Evolutionary conservation across 2,113 vertebrate genomes (phyloP), one percentile per base, ranked within the genome.

Genomic region (Albula glossodonta): DNA sequence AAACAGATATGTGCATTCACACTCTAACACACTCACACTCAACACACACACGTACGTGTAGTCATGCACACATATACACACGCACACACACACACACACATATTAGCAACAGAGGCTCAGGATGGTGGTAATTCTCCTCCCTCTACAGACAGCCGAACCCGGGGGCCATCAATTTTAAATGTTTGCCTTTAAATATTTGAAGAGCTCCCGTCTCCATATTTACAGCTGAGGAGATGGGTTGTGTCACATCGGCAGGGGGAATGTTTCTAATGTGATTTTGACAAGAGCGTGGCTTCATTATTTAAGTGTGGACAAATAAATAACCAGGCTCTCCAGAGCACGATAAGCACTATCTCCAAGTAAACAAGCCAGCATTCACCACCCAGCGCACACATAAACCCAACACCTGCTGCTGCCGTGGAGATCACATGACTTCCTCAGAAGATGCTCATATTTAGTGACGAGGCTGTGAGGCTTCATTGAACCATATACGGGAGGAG

Each of bases 81-180:
- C 31, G 5, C 53, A 77, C 53, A 51, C 25, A 83, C 83, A 87
- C 83, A 57, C n/a, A 70, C 25, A 11, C 31, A 66, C 60, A 77
- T 63, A 85, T 82, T 13, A 49, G 70, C 22, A 50, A 31, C 48
- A 74, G 22, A 25, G 70, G n/a, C 70, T 74, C 11, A 25, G 41
- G 7, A 48, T 19, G 22, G 56, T 53, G n/a, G 77, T 74, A 77
- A 48, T 31, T 84, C 70, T 56, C 17, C 56, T 31, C 41, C 51
- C 53, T 77, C 57, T 82, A 88, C 57, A 84, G 87, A 60, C 80
- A 78, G 63, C 63, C 25, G 49, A 88, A 86, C 60, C 87, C 85
- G 79, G 78, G 31, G 87, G 87, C 90, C 87, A 92, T 94, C 86
- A 92, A 92, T 90, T 88, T 91, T 93, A 84, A 85, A 94, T 93